Evolutionary conservation across 1,140 invertebrate species (phyloP).

Genomic region (Nautilus pompilius): DNA sequence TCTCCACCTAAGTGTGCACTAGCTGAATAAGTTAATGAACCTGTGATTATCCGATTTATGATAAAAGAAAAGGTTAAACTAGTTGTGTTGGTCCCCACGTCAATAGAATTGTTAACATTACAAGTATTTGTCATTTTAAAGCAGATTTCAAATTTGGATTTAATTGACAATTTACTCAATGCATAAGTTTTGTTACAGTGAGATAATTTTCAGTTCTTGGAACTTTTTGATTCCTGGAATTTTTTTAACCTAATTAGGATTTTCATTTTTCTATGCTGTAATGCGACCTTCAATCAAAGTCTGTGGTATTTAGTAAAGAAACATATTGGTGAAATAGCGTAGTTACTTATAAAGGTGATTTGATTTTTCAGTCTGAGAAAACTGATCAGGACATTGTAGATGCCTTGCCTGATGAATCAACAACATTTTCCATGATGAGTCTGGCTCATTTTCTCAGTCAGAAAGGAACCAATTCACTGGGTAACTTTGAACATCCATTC

Average conservation of each 20-base stretch:
- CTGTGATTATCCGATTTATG: no score
- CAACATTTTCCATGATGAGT: slow-evolving; percentile 48
- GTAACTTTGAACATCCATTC: slow-evolving; percentile 54
- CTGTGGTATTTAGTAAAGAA: neutral
- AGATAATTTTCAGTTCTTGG: neutral
- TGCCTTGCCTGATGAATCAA: slow-evolving; percentile 41
- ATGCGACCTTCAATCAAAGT: neutral
- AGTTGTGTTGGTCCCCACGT: no score
- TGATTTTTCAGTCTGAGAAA: slow-evolving; percentile 8
- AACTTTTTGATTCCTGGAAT: neutral
- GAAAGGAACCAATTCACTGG: slow-evolving; percentile 49
- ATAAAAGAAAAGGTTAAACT: no score
- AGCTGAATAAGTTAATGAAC: no score
- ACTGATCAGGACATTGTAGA: slow-evolving; percentile 45
- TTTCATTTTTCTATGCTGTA: neutral
- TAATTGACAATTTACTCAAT: no score
- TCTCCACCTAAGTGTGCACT: no score
- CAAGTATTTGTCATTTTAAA: no score
- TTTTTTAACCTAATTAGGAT: neutral
- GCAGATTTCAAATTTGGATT: no score
- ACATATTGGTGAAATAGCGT: neutral
- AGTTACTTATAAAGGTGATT: neutral
- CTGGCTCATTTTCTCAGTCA: slow-evolving; percentile 52
- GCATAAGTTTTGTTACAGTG: neutral
- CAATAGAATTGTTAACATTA: no score